Base-by-base conservation (phyloP, 2,888 invertebrate species). In the Fragum whitleyi region DNA sequence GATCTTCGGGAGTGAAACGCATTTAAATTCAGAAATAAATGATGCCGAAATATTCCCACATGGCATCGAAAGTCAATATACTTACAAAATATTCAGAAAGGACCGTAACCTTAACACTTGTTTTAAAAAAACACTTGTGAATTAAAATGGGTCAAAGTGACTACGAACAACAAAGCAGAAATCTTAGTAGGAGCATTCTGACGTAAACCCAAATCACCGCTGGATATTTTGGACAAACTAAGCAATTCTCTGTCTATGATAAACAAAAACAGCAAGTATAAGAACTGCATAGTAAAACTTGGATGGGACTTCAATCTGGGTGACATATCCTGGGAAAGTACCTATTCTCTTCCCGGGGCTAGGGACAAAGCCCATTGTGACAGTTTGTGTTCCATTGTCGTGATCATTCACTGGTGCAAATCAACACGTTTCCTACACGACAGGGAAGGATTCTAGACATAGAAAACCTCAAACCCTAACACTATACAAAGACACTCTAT, bases 381-480 rank as follows among this genome's bases (percentile, higher is more conserved):
- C n/a, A 19, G 23, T 21, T 23, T 55, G 21, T 55, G 55, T 19
- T 19, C n/a, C 55, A 55, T 55, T 11, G 55, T 21, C 55, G 7
- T 55, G 23, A 55, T 23, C 55, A 55, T 23, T 23, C 23, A 19
- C n/a, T 55, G 19, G n/a, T n/a, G n/a, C n/a, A n/a, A n/a, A n/a
- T n/a, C n/a, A n/a, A n/a, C n/a, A n/a, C n/a, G n/a, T n/a, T n/a
- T n/a, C 55, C 21, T 55, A 55, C 55, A 21, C 55, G 55, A 55
- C 55, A 55, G n/a, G 55, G 55, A 55, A 55, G 55, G 23, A 55
- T 55, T 55, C 55, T 55, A 19, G 55, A 55, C 55, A 7, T 55
- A 23, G 9, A 11, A 55, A 55, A 6, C 6, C 55, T 39, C 6
- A 6, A 9, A 39, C 11, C 19, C 55, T 23, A 21, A n/a, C n/a